phyloP scores from a whole-genome alignment of 30 jellyfish, hydroid and myxozoan genomes.

The Mastigias papua region DNA sequence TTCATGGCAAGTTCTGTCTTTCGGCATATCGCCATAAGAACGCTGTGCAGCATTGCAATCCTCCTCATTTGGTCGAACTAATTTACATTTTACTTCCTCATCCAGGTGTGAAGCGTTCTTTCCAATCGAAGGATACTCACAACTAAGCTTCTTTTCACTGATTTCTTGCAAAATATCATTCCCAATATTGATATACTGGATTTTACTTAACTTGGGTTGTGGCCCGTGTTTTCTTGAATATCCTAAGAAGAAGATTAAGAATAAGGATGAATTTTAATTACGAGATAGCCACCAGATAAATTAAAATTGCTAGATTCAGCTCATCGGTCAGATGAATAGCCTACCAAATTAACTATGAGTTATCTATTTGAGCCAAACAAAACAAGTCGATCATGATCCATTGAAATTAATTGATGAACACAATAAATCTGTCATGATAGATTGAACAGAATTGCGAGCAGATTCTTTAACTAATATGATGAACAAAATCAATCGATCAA shows the following conservation, averaged over 20 bases:
- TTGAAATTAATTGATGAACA: too few relatives aligned
- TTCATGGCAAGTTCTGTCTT: constrained; percentile 70
- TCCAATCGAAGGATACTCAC: constrained; percentile 64
- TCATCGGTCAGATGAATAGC: too few relatives aligned
- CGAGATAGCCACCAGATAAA: too few relatives aligned
- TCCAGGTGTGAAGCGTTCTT: constrained; percentile 10
- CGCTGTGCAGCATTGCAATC: constrained; percentile 79
- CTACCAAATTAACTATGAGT: too few relatives aligned
- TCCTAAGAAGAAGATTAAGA: not conserved
- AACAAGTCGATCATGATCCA: too few relatives aligned
- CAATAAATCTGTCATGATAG: too few relatives aligned
- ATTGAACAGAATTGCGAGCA: too few relatives aligned
- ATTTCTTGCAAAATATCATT: constrained; percentile 36
- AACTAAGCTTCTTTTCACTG: constrained; percentile 1
- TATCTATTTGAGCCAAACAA: too few relatives aligned
- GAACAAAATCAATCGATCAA: too few relatives aligned
- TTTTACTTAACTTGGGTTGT: not conserved
- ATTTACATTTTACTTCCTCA: constrained; percentile 56
- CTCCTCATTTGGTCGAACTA: constrained; percentile 56
- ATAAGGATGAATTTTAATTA: not conserved
- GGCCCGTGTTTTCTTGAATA: not conserved
- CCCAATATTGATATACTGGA: constrained; percentile 39
- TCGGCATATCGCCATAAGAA: constrained; percentile 69
- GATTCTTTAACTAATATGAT: too few relatives aligned
- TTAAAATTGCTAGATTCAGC: too few relatives aligned